A percentile compares a stretch with the other conserved stretches of the same genome.
phyloP scores from a whole-genome alignment of 64 coral and sea anemone genomes.

The Stichodactyla mertensii region DNA sequence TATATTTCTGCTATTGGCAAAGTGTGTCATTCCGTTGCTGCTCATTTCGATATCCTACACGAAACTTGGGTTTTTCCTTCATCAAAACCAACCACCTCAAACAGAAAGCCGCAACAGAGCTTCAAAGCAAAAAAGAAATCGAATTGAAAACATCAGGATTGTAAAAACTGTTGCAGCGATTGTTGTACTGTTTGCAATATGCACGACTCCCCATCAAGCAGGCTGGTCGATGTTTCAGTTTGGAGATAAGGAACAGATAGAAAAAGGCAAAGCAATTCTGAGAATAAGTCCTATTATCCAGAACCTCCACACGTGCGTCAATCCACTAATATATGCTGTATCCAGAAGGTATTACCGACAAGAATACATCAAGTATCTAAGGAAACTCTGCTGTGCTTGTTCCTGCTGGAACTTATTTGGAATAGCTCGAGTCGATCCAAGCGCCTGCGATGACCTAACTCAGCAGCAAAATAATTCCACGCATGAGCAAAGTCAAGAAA shows the following conservation, averaged over 20 bases:
- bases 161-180: constrained; percentile 42
- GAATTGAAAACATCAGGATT: constrained; percentile 38
- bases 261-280: constrained; percentile 13
- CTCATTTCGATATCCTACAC: constrained; percentile 40
- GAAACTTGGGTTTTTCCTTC: constrained; percentile 34
- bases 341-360: constrained; percentile 42
- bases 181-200: constrained; percentile 38
- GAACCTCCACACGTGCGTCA: constrained; percentile 47
- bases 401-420: neutral
- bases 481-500: neutral
- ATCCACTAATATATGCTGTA: constrained; percentile 54
- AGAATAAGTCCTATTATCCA: constrained; percentile 24
- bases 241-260: neutral
- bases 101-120: neutral
- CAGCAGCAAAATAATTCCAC: neutral
- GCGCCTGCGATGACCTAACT: neutral
- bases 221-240: constrained; percentile 46
- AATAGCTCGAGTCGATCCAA: neutral
- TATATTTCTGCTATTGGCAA: constrained; percentile 37
- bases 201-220: constrained; percentile 39
- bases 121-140: constrained; percentile 3
- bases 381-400: neutral
- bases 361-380: constrained; percentile 53
- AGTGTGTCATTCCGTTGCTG: constrained; percentile 46
- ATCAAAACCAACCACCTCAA: constrained; percentile 16